phyloP scores from a whole-genome alignment of 2,797 vertebrate species.

The Pseudotriccus pelzelni region DNA sequence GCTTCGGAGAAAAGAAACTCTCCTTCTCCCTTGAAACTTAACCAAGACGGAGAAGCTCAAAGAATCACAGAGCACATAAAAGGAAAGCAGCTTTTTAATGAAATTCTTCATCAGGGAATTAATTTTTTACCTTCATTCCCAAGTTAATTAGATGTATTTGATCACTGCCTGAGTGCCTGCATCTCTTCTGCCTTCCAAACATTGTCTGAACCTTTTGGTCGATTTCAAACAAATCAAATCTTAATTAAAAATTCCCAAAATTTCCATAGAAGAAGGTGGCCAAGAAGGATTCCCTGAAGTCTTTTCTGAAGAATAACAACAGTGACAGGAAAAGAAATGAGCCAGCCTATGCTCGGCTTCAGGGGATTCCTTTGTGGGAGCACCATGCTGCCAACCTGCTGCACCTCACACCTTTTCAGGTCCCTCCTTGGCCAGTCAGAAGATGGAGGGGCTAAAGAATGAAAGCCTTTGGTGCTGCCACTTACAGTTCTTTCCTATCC shows the following conservation, averaged over 20 bases:
- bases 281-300: background rate
- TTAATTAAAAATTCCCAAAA: background rate
- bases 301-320: background rate
- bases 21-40: background rate
- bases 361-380: background rate
- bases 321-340: accelerated
- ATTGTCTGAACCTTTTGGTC: background rate
- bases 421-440: background rate
- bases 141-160: background rate
- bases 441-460: background rate
- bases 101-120: background rate
- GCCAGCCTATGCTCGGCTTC: background rate
- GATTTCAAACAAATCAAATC: background rate
- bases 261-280: background rate
- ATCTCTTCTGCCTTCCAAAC: background rate
- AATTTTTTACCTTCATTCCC: background rate
- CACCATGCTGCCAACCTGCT: accelerated
- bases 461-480: background rate
- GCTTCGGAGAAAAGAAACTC: background rate
- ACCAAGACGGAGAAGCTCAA: background rate
- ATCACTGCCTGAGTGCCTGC: background rate
- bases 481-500: background rate
- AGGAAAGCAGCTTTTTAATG: background rate
- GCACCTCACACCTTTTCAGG: background rate
- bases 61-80: background rate